phyloP scores from a whole-genome alignment of 2,797 vertebrate genomes.

The Alcedo atthis region DNA sequence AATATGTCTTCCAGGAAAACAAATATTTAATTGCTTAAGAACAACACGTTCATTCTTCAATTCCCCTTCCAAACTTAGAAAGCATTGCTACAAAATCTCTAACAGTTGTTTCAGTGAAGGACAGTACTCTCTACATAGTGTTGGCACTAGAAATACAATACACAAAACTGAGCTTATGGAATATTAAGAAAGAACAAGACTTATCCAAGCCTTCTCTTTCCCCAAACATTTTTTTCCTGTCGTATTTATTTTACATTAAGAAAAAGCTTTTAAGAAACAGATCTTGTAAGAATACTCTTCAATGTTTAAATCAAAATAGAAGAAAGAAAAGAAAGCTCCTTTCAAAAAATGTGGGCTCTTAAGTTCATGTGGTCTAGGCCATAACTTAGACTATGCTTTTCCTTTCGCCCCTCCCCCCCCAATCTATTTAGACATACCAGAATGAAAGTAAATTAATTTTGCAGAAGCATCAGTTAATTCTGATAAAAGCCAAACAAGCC shows the following conservation, averaged over 20 bases:
- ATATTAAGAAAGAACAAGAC: background rate
- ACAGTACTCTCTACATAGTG: background rate
- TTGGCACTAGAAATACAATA: background rate
- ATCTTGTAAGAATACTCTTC: background rate
- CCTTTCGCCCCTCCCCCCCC: too few relatives aligned
- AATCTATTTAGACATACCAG: background rate
- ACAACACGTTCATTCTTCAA: background rate
- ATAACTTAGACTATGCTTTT: background rate
- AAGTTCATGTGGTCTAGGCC: background rate
- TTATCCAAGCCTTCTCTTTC: background rate
- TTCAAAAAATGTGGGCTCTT: background rate
- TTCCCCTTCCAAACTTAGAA: background rate
- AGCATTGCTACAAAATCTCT: background rate
- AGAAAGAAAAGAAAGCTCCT: slow-evolving; percentile 14
- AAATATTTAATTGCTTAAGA: slow-evolving; percentile 15
- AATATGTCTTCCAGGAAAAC: background rate
- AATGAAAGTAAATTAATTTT: slow-evolving; percentile 6
- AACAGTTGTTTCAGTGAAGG: background rate
- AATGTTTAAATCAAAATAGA: background rate
- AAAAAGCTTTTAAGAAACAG: background rate
- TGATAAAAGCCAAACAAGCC: background rate
- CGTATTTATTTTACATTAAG: background rate
- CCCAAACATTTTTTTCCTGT: background rate
- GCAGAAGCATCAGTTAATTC: background rate
- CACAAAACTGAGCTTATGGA: background rate